Evolutionary conservation across 2,797 vertebrate genomes (phyloP).

Genomic region (Betta splendens): DNA sequence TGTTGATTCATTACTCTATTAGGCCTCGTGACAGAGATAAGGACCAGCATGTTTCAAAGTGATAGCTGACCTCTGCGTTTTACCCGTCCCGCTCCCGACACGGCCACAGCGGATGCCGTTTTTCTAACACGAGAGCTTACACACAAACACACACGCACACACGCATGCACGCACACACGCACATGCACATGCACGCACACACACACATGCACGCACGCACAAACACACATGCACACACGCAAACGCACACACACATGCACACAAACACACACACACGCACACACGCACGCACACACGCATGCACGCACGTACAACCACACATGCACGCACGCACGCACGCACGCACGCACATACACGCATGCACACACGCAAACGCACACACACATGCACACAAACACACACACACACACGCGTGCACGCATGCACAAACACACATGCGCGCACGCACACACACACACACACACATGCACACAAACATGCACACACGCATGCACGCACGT

Average conservation of each 20-base stretch:
- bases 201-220: constrained; percentile 1
- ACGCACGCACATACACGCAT: constrained; percentile 7
- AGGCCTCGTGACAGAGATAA: constrained; percentile 79
- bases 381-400: constrained; percentile 11
- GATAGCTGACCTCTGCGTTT: constrained; percentile 81
- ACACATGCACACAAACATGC: constrained; percentile 12
- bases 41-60: constrained; percentile 82
- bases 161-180: constrained; percentile 6
- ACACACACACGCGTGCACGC: too few species aligned
- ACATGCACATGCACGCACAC: constrained; percentile 10
- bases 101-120: constrained; percentile 41
- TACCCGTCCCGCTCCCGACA: constrained; percentile 57
- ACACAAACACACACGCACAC: constrained; percentile 5
- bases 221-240: constrained; percentile 3
- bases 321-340: constrained; percentile 9
- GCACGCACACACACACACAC: constrained; percentile 13
- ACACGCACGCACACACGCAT: too few species aligned
- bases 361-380: constrained; percentile 17
- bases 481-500: too few species aligned
- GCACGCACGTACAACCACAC: constrained; percentile 6
- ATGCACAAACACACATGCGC: constrained; percentile 26
- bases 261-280: constrained; percentile 17
- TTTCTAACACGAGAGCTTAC: constrained; percentile 42
- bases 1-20: constrained; percentile 82
- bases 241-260: too few species aligned